Evolutionary conservation across 2,888 invertebrate genomes (phyloP).

Genomic region (Carabus problematicus): DNA sequence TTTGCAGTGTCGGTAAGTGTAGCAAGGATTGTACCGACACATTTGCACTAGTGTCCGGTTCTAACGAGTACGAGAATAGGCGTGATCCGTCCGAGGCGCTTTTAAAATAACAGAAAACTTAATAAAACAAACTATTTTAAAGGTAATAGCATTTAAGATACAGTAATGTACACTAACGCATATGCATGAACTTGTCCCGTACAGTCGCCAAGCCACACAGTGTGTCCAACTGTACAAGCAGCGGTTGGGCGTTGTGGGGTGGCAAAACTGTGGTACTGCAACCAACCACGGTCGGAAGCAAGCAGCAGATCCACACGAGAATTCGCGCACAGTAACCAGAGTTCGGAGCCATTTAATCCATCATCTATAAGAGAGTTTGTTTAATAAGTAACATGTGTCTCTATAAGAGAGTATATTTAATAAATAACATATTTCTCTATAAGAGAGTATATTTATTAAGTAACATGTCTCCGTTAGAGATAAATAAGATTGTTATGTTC

Average conservation of each 20-base stretch:
- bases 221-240: conserved; percentile 76
- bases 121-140: conserved; percentile 43
- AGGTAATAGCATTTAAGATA: not conserved
- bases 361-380: conserved; percentile 64
- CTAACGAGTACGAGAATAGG: conserved; percentile 72
- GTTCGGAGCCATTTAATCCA: conserved; percentile 67
- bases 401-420: no score
- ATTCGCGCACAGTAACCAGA: conserved; percentile 78
- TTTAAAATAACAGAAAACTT: conserved; percentile 14
- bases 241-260: conserved; percentile 70
- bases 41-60: conserved; percentile 70
- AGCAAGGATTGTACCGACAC: conserved; percentile 65
- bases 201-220: conserved; percentile 91
- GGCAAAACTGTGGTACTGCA: conserved; percentile 68
- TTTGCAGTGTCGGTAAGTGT: conserved; percentile 69
- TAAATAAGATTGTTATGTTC: no score
- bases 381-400: no score
- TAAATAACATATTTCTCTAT: no score
- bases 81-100: conserved; percentile 65
- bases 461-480: no score
- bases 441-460: no score
- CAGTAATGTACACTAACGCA: conserved; percentile 60
- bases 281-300: conserved; percentile 63
- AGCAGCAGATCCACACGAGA: conserved; percentile 69
- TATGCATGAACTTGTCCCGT: conserved; percentile 86